These are phyloP conservation scores for Pollimyrus isidori DNA, from an alignment of 2,113 vertebrate genomes.

Conservation along the genomic window DNA sequence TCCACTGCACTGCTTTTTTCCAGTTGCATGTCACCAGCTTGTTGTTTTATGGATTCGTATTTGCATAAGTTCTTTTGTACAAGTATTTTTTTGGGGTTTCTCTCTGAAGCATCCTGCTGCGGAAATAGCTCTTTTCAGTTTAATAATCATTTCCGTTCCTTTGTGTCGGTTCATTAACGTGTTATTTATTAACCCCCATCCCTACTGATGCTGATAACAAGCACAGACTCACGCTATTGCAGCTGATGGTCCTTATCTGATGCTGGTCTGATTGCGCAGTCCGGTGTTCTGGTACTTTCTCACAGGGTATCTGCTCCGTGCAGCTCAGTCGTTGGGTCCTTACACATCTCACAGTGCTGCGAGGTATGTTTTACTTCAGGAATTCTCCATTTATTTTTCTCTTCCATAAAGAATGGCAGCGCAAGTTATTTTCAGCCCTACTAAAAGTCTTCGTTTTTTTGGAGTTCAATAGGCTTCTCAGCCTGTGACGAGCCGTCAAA, in stretches of 20 bases:
- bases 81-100: not conserved
- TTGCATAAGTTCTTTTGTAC: not conserved
- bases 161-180: not conserved
- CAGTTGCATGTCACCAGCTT: not conserved
- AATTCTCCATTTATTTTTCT: not conserved
- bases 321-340: not conserved
- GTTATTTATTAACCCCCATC: not conserved
- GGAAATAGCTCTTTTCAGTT: not conserved
- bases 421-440: not conserved
- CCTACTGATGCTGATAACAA: not conserved
- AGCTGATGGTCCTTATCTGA: not conserved
- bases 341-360: not conserved
- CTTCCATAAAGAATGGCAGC: not conserved
- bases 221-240: not conserved
- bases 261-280: not conserved
- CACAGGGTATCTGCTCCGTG: not conserved
- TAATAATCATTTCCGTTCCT: not conserved
- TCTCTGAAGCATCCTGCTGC: not conserved
- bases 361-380: not conserved
- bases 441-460: not conserved
- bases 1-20: not conserved
- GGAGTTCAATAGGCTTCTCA: not conserved
- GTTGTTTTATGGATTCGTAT: not conserved
- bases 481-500: not conserved
- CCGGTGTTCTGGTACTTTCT: not conserved